phyloP scores from a whole-genome alignment of 2,113 vertebrate genomes.

The Eurypyga helias region DNA sequence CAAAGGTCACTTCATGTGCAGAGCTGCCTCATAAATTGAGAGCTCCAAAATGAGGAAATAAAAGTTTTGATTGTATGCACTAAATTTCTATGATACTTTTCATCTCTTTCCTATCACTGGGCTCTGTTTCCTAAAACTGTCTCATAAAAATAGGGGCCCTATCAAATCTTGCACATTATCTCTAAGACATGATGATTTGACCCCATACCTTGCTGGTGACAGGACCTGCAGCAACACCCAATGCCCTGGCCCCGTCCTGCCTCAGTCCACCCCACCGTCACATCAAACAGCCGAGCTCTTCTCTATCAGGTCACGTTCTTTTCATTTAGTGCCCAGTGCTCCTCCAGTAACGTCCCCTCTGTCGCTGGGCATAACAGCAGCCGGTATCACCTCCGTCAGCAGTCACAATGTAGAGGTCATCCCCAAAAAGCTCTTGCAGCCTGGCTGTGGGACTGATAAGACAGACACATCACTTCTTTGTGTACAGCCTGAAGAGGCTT shows the following conservation, averaged over 20 bases:
- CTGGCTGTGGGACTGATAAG: fast-evolving
- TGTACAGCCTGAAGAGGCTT: background rate
- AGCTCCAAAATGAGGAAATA: conserved; percentile 24
- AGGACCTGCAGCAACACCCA: background rate
- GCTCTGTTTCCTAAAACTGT: background rate
- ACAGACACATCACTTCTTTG: background rate
- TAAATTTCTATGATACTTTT: conserved; percentile 52
- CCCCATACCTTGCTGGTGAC: background rate
- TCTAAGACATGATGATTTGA: background rate
- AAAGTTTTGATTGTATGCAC: conserved; percentile 37
- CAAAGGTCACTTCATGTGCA: background rate
- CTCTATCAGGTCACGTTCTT: background rate
- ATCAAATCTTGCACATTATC: background rate
- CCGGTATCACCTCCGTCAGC: background rate
- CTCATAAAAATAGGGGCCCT: background rate
- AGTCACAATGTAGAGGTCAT: background rate
- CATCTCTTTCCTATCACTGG: background rate
- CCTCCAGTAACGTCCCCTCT: background rate
- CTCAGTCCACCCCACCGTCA: fast-evolving
- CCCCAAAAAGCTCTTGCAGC: background rate
- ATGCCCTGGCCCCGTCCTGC: background rate
- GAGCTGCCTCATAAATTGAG: conserved; percentile 15
- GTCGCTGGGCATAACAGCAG: background rate
- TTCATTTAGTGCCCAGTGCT: background rate
- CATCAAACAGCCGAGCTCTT: background rate